Evolutionary conservation across 2,113 vertebrate species (phyloP), one percentile per base, ranked within the genome.

Genomic region (Tursiops truncatus): DNA sequence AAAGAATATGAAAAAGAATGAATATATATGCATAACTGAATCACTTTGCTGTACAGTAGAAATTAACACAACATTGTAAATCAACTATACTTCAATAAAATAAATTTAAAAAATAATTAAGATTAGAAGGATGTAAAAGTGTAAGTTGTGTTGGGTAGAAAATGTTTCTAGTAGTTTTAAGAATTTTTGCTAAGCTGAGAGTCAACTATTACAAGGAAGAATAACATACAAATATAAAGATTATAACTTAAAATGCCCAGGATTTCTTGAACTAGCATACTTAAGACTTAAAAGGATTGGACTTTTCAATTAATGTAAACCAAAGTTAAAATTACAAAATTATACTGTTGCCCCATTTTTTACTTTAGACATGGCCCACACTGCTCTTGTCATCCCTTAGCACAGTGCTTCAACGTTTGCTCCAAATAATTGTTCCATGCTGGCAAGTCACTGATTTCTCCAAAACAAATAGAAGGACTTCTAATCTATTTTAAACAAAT

Each of bases 231-330:
- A 36, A 73, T 87, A 44, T 71, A 58, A 38, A 44, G 3, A n/a
- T 5, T 26, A 50, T 73, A 62, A 73, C 3, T 89, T 58, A n/a
- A 87, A 70, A 86, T 67, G 33, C 2, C 36, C 31, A 44, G 28
- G n/a, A 60, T 47, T 77, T 70, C 92, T 95, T 67, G 36, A 88
- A 56, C 1, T 58, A 71, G n/a, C 47, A 50, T 68, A 53, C 17
- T 80, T 95, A 58, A 23, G 14, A 36, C 28, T 89, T 60, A 23
- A 58, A 76, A 90, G 8, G 56, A 26, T 4, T 44, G 44, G 4
- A 74, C 82, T 96, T 98, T 96, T 94, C 84, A 87, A 96, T 86
- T 91, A 95, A 88, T 79, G 74, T 96, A 68, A 95, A 89, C 93
- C 38, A 92, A 90, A 79, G 12, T 0, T 0, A 65, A 58, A 90